These are phyloP conservation scores for Nymphicus hollandicus DNA, from an alignment of 2,113 vertebrate species.

Conservation along the genomic window DNA sequence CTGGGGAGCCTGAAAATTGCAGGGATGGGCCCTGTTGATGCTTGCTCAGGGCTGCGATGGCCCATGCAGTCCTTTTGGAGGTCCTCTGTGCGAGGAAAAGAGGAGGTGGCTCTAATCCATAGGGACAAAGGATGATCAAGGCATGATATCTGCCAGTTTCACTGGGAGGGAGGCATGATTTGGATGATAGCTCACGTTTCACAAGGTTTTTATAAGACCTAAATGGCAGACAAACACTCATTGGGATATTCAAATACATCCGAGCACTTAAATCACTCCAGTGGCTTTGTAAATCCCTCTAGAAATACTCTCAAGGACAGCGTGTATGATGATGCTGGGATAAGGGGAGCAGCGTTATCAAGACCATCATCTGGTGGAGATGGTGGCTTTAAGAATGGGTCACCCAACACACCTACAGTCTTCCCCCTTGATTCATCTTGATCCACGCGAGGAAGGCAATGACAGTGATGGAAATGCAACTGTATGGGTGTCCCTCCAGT, in stretches of 20 bases:
- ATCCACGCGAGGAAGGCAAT: accelerated
- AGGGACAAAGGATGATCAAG: neutral
- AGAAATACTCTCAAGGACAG: neutral
- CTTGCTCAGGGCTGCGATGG: accelerated
- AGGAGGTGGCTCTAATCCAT: neutral
- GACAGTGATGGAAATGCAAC: accelerated
- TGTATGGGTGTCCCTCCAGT: accelerated
- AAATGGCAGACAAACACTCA: neutral
- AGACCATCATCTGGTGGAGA: neutral
- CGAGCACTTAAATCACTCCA: neutral
- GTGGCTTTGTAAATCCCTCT: neutral
- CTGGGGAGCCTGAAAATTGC: neutral
- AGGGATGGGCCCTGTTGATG: neutral
- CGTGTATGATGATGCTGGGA: accelerated
- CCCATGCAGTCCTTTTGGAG: neutral
- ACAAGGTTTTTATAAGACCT: neutral
- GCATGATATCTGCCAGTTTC: neutral
- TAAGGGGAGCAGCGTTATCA: neutral
- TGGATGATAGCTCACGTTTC: neutral
- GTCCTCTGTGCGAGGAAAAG: neutral
- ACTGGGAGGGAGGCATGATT: neutral
- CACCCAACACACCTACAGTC: neutral
- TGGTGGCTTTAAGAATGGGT: neutral
- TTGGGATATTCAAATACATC: neutral
- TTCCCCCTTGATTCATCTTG: neutral